A percentile compares a stretch with the other conserved stretches of the same genome.
Evolutionary conservation across 2,797 vertebrate species (phyloP).

Genomic region (Adelosebastes latens): DNA sequence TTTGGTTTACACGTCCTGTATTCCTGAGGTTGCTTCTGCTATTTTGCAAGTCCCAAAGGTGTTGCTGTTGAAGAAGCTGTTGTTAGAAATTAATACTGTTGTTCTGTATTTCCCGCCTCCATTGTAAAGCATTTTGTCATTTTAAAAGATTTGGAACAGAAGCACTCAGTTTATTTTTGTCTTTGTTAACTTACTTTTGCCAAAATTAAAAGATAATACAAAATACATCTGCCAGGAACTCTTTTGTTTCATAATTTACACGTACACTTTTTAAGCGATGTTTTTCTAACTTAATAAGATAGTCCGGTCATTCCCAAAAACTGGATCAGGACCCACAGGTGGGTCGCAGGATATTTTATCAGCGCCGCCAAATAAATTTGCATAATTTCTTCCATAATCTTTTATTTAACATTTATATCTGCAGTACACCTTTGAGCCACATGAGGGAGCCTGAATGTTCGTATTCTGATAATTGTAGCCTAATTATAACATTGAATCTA

Average conservation of each 20-base stretch:
- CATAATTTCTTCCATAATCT: too few species aligned
- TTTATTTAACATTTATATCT: too few species aligned
- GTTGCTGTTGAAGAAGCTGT: background rate
- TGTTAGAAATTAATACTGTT: background rate
- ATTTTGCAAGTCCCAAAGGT: background rate
- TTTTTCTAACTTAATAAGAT: background rate
- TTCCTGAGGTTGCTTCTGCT: slow-evolving; percentile 28
- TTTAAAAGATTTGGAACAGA: slow-evolving; percentile 34
- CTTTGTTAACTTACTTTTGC: slow-evolving; percentile 22
- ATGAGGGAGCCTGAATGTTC: too few species aligned
- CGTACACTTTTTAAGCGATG: background rate
- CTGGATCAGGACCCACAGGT: too few species aligned
- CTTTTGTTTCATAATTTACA: background rate
- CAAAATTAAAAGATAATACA: slow-evolving; percentile 47
- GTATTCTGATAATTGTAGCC: too few species aligned
- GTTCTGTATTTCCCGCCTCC: background rate
- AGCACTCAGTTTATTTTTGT: slow-evolving; percentile 27
- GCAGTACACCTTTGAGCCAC: too few species aligned
- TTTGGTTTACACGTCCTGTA: slow-evolving; percentile 35
- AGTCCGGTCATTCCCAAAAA: accelerated
- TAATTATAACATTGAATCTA: too few species aligned
- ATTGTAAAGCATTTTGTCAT: slow-evolving; percentile 43
- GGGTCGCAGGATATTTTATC: too few species aligned
- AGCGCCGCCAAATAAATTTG: too few species aligned
- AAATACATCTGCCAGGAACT: background rate